These are phyloP conservation scores for Bugula neritina DNA, from an alignment of 2,888 invertebrate genomes.

Conservation along the genomic window DNA sequence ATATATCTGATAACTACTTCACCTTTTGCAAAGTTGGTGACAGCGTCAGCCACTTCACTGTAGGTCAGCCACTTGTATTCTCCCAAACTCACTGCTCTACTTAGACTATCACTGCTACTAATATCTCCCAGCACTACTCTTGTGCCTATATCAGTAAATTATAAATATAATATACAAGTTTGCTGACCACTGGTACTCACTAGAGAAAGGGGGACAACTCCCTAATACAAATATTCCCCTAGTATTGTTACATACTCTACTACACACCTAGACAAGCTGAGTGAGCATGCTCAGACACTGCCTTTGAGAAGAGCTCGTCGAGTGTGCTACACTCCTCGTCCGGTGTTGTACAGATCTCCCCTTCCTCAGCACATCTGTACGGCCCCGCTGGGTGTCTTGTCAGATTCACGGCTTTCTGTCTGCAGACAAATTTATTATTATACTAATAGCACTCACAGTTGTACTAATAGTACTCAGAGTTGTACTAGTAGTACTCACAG, in stretches of 20 bases:
- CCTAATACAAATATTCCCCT: no score
- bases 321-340: constrained; percentile 52
- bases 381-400: constrained; percentile 19
- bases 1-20: no score
- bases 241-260: no score
- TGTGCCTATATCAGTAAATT: no score
- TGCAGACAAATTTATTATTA: background rate
- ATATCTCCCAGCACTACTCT: no score
- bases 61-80: constrained; percentile 85
- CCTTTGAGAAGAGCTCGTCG: constrained; percentile 69
- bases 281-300: constrained; percentile 67
- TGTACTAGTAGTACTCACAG: no score
- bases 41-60: constrained; percentile 68
- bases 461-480: no score
- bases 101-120: background rate
- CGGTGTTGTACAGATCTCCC: constrained; percentile 43
- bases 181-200: no score
- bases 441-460: background rate
- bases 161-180: no score
- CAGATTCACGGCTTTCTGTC: background rate
- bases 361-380: constrained; percentile 34
- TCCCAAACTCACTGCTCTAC: constrained; percentile 69
- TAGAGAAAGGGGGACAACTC: no score
- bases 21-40: constrained; percentile 75
- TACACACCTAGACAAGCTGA: constrained; percentile 82